Percentiles rank a stretch among this genome's conserved stretches.
Conservation (phyloP, 2,888 invertebrate species). For the Lysandra bellargus region DNA sequence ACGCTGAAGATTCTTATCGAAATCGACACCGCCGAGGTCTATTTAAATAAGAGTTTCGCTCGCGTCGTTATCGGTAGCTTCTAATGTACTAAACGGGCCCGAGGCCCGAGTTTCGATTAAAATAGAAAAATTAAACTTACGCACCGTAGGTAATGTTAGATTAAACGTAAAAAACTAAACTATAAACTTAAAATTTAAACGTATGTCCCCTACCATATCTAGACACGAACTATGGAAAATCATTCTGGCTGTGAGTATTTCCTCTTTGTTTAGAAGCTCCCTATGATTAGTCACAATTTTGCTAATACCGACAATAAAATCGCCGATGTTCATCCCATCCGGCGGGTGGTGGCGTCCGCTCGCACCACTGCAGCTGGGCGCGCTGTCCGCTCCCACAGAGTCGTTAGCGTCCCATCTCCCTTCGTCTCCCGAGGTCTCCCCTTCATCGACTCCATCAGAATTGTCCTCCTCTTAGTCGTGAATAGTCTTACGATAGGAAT, state of each 20-base stretch:
- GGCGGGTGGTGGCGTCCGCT: not conserved
- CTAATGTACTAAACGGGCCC: conserved; percentile 67
- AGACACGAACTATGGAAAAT: conserved; percentile 72
- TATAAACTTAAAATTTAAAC: conserved; percentile 58
- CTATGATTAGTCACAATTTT: conserved; percentile 49
- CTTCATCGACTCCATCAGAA: conserved; percentile 46
- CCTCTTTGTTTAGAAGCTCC: conserved; percentile 67
- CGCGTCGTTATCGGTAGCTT: conserved; percentile 57
- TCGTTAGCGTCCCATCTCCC: conserved; percentile 38
- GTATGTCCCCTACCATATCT: conserved; percentile 74
- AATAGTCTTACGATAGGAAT: conserved; percentile 64
- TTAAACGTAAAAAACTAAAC: conserved; percentile 65
- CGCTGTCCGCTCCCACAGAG: conserved; percentile 36
- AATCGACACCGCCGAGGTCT: conserved; percentile 34
- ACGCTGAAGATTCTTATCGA: conserved; percentile 47
- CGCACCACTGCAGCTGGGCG: not conserved
- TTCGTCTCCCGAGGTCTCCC: conserved; percentile 46
- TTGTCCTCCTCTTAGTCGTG: conserved; percentile 63
- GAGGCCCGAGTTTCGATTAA: conserved; percentile 67
- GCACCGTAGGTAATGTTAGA: conserved; percentile 78
- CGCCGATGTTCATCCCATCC: conserved; percentile 34
- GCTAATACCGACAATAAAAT: conserved; percentile 63
- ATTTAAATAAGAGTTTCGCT: conserved; percentile 41
- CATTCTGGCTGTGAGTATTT: conserved; percentile 79
- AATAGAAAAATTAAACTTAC: conserved; percentile 73